Conservation (phyloP, 1,140 invertebrate genomes). For the Caenorhabditis tropicalis region DNA sequence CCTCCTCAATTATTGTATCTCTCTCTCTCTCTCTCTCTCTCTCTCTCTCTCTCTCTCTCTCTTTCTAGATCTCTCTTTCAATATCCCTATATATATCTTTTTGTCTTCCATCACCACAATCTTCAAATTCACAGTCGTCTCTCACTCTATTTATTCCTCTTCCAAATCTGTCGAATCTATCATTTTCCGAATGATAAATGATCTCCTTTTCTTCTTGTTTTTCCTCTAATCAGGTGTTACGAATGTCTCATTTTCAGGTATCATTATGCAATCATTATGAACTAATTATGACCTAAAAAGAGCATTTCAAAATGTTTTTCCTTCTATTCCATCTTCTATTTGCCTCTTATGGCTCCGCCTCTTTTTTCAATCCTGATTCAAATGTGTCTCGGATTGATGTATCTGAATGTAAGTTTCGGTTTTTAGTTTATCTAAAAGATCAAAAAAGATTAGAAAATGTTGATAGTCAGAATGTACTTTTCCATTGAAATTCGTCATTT, state of each 20-base stretch:
- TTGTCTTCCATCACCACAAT: slow-evolving; percentile 4
- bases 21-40: too few species aligned
- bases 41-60: neutral
- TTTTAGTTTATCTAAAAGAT: neutral
- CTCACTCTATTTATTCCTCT: neutral
- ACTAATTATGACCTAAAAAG: neutral
- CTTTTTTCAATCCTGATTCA: neutral
- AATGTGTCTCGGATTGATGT: slow-evolving; percentile 18
- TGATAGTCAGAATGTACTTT: too few species aligned
- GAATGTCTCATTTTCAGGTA: neutral
- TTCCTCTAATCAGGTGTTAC: slow-evolving; percentile 13
- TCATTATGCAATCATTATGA: neutral
- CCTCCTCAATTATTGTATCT: too few species aligned
- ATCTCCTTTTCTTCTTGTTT: neutral
- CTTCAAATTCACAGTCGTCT: too few species aligned
- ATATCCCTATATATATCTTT: neutral
- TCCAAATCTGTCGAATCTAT: slow-evolving; percentile 42
- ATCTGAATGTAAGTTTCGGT: neutral
- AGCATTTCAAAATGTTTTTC: neutral
- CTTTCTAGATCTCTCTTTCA: too few species aligned
- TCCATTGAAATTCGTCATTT: neutral
- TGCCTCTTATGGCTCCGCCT: neutral
- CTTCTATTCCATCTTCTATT: neutral
- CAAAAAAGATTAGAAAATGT: too few species aligned
- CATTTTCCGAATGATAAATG: slow-evolving; percentile 37